Conservation (phyloP, 2,797 vertebrate genomes). For the Simalia tracyae region DNA sequence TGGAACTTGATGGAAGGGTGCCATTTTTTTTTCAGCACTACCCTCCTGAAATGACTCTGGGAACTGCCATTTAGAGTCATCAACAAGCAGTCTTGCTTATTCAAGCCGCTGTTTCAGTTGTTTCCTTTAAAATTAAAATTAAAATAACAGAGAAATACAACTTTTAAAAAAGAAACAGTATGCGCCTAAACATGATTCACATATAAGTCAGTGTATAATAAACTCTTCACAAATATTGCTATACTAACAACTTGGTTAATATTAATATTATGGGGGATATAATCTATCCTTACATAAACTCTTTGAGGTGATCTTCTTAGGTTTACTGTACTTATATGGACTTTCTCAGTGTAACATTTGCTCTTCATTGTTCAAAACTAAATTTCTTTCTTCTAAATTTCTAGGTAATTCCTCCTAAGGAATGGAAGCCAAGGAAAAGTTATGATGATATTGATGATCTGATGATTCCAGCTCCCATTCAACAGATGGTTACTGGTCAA, state of each 20-base stretch:
- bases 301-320: neutral
- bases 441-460: slow-evolving; percentile 94
- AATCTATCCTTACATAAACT: neutral
- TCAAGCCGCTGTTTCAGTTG: neutral
- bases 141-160: neutral
- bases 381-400: slow-evolving; percentile 39
- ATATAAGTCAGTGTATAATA: neutral
- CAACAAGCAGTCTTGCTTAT: neutral
- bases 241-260: neutral
- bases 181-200: neutral
- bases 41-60: neutral
- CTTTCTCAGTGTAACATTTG: neutral
- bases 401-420: slow-evolving; percentile 91
- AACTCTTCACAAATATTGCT: neutral
- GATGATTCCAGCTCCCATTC: slow-evolving; percentile 93
- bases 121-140: neutral
- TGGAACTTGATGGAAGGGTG: neutral
- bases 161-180: neutral
- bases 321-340: neutral
- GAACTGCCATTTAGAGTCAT: neutral
- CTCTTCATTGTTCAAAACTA: neutral
- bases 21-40: neutral
- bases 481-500: slow-evolving; percentile 95
- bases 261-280: neutral
- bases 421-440: slow-evolving; percentile 91